Conservation (phyloP, 2,113 vertebrate genomes). For the Glaucidium brasilianum region DNA sequence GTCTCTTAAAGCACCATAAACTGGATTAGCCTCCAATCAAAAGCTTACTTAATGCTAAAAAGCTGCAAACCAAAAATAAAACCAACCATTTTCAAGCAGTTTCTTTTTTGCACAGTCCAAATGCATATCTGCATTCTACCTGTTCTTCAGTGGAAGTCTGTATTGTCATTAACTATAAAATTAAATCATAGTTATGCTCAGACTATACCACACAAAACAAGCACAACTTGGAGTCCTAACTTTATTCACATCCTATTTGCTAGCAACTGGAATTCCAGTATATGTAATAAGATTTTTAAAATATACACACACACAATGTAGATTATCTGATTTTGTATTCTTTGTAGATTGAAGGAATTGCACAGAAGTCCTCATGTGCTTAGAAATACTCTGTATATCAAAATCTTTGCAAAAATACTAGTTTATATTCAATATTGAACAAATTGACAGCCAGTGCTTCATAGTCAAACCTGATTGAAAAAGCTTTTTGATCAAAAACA, state of each 20-base stretch:
- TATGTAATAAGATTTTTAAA: neutral
- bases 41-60: neutral
- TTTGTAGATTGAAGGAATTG: neutral
- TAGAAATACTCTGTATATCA: neutral
- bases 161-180: neutral
- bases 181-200: neutral
- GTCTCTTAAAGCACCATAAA: neutral
- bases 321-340: neutral
- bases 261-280: neutral
- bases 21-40: neutral
- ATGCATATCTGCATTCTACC: neutral
- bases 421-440: neutral
- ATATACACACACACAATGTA: neutral
- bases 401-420: neutral
- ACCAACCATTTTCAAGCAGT: neutral
- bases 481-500: neutral
- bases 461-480: neutral
- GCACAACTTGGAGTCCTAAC: neutral
- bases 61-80: neutral
- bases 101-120: neutral
- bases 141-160: neutral
- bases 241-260: neutral
- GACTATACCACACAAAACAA: neutral
- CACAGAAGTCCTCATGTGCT: neutral
- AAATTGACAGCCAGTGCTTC: neutral